Conservation (phyloP, 2,888 invertebrate species). For the Pyrgus malvae region DNA sequence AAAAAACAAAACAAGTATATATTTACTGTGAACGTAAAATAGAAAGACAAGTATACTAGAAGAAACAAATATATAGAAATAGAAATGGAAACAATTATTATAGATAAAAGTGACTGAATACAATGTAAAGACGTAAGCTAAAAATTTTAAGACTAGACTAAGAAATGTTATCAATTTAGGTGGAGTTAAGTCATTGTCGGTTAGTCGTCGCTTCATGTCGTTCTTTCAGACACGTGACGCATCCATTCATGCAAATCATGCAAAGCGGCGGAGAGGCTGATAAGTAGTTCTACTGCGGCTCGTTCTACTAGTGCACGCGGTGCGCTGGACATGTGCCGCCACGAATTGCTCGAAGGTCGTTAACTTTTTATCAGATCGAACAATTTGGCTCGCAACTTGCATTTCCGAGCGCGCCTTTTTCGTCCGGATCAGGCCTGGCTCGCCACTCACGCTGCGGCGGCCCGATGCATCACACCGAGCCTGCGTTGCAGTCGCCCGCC, state of each 20-base stretch:
- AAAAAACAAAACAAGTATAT: too few species aligned
- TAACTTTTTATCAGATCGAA: conserved; percentile 45
- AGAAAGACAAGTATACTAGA: too few species aligned
- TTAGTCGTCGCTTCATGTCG: background rate
- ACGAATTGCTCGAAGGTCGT: conserved; percentile 41
- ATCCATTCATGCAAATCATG: conserved; percentile 7
- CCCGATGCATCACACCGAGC: conserved; percentile 38
- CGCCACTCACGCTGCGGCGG: conserved; percentile 38
- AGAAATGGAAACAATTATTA: too few species aligned
- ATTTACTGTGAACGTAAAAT: too few species aligned
- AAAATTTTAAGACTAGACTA: too few species aligned
- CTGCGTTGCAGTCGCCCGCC: conserved; percentile 41
- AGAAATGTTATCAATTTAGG: too few species aligned
- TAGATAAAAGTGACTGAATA: too few species aligned
- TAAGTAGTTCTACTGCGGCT: conserved; percentile 3
- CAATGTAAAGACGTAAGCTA: too few species aligned
- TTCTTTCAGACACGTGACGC: conserved; percentile 1
- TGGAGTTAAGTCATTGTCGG: too few species aligned
- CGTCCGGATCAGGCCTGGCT: conserved; percentile 38
- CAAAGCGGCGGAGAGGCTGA: background rate
- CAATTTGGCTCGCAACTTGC: conserved; percentile 43
- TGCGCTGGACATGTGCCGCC: conserved; percentile 16
- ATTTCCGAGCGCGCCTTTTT: conserved; percentile 38
- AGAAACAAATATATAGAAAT: too few species aligned
- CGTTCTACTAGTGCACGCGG: conserved; percentile 9